phyloP scores from a whole-genome alignment of 1,140 invertebrate species.

The Planococcus citri region DNA sequence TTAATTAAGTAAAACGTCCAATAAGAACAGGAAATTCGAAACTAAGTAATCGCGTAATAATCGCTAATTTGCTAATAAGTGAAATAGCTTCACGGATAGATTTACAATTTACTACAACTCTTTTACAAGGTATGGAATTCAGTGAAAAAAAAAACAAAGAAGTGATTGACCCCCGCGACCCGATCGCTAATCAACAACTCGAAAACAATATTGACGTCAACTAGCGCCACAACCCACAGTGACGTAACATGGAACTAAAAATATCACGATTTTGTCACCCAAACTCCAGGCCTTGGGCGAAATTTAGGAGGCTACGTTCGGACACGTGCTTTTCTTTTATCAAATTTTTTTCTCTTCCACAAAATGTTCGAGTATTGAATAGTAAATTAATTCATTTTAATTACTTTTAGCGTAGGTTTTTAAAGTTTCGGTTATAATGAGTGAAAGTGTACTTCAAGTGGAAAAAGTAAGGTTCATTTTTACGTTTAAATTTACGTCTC shows the following conservation, averaged over 20 bases:
- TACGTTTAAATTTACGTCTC: too few species aligned
- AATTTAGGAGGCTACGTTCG: background rate
- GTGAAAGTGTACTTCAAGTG: background rate
- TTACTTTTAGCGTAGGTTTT: too few species aligned
- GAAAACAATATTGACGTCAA: background rate
- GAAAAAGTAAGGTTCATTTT: background rate
- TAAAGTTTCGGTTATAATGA: background rate
- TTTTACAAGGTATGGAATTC: background rate
- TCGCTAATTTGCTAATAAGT: background rate
- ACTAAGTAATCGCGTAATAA: background rate
- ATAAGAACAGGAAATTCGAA: background rate
- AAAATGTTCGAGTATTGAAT: too few species aligned
- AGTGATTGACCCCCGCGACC: slow-evolving; percentile 5
- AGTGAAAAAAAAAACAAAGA: background rate
- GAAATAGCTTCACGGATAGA: background rate
- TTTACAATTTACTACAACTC: too few species aligned
- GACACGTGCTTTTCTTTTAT: background rate
- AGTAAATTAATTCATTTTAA: background rate
- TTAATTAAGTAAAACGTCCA: background rate
- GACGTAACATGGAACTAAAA: background rate
- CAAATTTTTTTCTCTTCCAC: background rate
- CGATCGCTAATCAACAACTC: too few species aligned
- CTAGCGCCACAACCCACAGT: background rate
- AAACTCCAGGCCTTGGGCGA: background rate
- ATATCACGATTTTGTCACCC: too few species aligned